Evolutionary conservation across 2,113 vertebrate genomes (phyloP).

Genomic region (Astur gentilis): DNA sequence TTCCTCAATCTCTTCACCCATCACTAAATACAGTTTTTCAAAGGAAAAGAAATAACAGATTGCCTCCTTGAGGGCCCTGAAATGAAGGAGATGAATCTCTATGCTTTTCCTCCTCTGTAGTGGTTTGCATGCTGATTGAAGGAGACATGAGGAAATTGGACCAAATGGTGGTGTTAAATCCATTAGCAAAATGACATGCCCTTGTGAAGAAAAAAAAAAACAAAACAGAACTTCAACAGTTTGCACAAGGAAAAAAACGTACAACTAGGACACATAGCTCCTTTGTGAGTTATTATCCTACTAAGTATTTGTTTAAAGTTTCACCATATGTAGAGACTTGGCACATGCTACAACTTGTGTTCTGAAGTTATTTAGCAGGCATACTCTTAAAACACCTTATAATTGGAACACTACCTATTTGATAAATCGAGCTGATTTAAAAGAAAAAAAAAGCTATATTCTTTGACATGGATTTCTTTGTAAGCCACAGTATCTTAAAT

Average conservation of each 20-base stretch:
- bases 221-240: conserved; percentile 54
- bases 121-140: conserved; percentile 54
- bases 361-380: conserved; percentile 63
- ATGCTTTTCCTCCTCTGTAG: neutral
- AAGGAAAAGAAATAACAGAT: conserved; percentile 18
- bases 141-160: conserved; percentile 71
- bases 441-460: neutral
- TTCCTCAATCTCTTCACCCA: neutral
- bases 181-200: conserved; percentile 64
- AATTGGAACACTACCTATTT: conserved; percentile 21
- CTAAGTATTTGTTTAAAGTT: conserved; percentile 67
- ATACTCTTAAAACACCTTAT: conserved; percentile 19
- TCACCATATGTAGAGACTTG: conserved; percentile 58
- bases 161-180: conserved; percentile 73
- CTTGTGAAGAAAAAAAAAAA: conserved; percentile 42
- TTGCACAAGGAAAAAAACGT: conserved; percentile 54
- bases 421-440: neutral
- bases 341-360: conserved; percentile 19
- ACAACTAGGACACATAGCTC: conserved; percentile 57
- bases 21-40: conserved; percentile 24
- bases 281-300: conserved; percentile 51
- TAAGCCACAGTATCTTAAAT: neutral
- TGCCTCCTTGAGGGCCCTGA: conserved; percentile 2
- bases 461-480: neutral
- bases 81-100: conserved; percentile 36